Conservation (phyloP, 2,888 invertebrate genomes). For the Philereme vetulata region DNA sequence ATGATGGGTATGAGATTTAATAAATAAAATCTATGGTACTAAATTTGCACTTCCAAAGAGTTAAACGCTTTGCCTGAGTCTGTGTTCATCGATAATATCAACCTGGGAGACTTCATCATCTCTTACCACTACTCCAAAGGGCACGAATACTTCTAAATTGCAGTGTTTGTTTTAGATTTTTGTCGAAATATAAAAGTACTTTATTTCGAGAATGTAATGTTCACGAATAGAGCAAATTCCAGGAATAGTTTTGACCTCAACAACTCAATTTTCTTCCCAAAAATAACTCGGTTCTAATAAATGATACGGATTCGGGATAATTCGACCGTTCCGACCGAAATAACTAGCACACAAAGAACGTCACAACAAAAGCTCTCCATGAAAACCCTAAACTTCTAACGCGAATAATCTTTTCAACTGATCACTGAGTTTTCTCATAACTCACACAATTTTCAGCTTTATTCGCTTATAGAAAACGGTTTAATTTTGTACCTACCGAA, state of each 20-base stretch:
- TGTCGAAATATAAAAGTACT: too few relatives aligned
- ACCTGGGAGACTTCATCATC: too few relatives aligned
- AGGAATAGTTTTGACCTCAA: background rate
- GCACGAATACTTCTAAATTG: too few relatives aligned
- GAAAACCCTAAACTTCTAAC: conserved; percentile 49
- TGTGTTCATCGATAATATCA: too few relatives aligned
- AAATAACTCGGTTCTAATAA: conserved; percentile 11
- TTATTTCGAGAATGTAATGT: too few relatives aligned
- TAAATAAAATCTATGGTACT: too few relatives aligned
- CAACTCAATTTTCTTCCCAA: conserved; percentile 5
- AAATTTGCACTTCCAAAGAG: too few relatives aligned
- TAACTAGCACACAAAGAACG: conserved; percentile 41
- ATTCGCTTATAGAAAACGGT: conserved; percentile 16
- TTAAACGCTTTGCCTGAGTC: too few relatives aligned
- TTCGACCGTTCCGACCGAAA: conserved; percentile 35
- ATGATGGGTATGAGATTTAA: too few relatives aligned
- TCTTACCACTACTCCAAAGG: too few relatives aligned
- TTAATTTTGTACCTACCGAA: conserved; percentile 23
- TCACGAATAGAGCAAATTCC: too few relatives aligned
- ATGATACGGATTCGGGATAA: conserved; percentile 17
- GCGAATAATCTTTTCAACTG: conserved; percentile 42
- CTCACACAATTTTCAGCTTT: conserved; percentile 28
- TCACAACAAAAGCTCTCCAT: conserved; percentile 46
- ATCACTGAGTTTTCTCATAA: conserved; percentile 31
- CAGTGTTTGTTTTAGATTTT: too few relatives aligned